Conservation (phyloP, 1,140 invertebrate genomes). For the Neodiprion virginianus region DNA sequence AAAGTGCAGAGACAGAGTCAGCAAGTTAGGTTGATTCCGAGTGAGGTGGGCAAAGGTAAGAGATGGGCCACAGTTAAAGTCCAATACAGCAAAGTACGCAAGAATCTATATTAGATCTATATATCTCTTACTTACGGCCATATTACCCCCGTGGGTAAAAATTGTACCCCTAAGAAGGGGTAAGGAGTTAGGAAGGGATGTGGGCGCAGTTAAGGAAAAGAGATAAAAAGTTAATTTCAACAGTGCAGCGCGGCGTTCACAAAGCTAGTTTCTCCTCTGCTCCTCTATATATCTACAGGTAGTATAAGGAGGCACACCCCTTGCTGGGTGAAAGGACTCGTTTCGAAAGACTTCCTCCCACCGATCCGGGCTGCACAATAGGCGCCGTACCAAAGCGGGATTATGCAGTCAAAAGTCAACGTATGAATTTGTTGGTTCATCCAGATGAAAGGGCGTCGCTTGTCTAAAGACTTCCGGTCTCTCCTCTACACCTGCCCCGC, state of each 20-base stretch:
- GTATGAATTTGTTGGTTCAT: conserved; percentile 60
- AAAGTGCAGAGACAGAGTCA: too few species aligned
- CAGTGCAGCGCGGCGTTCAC: background rate
- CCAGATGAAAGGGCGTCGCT: conserved; percentile 46
- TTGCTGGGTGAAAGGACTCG: background rate
- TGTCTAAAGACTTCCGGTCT: conserved; percentile 60
- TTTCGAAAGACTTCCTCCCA: conserved; percentile 1
- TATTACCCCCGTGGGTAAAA: background rate
- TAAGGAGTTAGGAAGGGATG: too few species aligned
- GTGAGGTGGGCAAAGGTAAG: too few species aligned
- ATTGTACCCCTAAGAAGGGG: too few species aligned
- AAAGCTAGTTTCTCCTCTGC: background rate
- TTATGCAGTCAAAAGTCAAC: conserved; percentile 62
- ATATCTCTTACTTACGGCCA: background rate
- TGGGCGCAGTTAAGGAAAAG: too few species aligned
- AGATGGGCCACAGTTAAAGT: too few species aligned
- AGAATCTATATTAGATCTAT: too few species aligned
- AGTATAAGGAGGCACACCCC: background rate
- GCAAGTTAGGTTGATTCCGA: too few species aligned
- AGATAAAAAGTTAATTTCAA: too few species aligned
- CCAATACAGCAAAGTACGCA: too few species aligned
- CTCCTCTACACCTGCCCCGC: conserved; percentile 54
- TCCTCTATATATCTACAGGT: too few species aligned
- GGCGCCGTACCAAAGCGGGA: conserved; percentile 41
- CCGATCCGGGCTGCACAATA: conserved; percentile 1